These are phyloP conservation scores for Malacoctenus gilli DNA, from an alignment of 2,797 vertebrate species.

Conservation along the genomic window DNA sequence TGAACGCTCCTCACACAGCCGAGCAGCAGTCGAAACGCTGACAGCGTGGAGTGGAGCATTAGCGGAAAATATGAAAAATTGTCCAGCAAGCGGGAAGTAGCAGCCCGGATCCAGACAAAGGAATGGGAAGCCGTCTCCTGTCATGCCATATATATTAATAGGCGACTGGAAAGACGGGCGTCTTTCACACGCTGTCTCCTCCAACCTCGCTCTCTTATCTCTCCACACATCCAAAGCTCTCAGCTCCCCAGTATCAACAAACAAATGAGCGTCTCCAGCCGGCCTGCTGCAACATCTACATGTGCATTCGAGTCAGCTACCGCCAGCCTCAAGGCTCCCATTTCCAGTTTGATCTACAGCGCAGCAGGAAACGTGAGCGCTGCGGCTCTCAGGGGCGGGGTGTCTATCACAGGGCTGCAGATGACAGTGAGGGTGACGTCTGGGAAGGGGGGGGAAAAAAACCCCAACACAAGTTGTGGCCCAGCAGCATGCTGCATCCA, in stretches of 20 bases:
- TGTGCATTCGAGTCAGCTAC: neutral
- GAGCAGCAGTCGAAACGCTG: constrained; percentile 52
- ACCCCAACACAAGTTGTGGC: constrained; percentile 16
- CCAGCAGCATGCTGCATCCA: constrained; percentile 12
- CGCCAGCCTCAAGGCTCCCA: constrained; percentile 21
- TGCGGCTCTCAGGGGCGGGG: constrained; percentile 45
- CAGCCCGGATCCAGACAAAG: constrained; percentile 64
- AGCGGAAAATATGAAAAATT: constrained; percentile 60
- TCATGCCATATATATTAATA: constrained; percentile 10
- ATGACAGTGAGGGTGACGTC: constrained; percentile 57
- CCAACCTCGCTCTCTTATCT: constrained; percentile 5
- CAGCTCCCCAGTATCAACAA: constrained; percentile 20
- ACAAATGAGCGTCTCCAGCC: neutral
- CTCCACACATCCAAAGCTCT: neutral
- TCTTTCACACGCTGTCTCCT: constrained; percentile 12
- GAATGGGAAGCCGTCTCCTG: constrained; percentile 48
- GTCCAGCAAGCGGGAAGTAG: constrained; percentile 42
- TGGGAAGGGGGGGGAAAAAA: constrained; percentile 3
- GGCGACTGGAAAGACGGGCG: constrained; percentile 18
- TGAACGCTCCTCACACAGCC: constrained; percentile 22
- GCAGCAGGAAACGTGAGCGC: constrained; percentile 43
- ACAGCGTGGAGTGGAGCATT: constrained; percentile 46
- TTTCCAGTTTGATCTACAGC: constrained; percentile 51
- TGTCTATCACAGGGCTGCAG: constrained; percentile 59
- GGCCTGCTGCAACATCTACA: constrained; percentile 12